A percentile compares a stretch with the other conserved stretches of the same genome.
Evolutionary conservation across 2,888 invertebrate species (phyloP).

Genomic region (Cyaniris semiargus): DNA sequence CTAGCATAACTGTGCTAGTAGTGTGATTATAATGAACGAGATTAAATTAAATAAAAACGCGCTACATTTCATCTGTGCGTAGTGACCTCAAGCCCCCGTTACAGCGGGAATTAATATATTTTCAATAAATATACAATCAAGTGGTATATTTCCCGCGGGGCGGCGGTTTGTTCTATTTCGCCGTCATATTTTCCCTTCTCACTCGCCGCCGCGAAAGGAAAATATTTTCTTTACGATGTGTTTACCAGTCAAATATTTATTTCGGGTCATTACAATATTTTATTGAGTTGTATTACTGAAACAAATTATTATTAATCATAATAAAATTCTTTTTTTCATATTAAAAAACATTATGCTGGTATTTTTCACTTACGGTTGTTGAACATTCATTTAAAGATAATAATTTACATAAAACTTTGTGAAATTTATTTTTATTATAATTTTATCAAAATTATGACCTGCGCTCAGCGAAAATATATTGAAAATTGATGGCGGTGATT

Average conservation of each 20-base stretch:
- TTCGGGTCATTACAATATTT: neutral
- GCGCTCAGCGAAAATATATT: neutral
- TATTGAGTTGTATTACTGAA: no score
- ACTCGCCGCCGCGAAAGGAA: neutral
- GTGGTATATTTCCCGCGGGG: conserved; percentile 27
- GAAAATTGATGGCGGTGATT: neutral
- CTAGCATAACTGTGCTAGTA: no score
- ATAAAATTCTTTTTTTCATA: neutral
- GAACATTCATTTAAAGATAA: neutral
- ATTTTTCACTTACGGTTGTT: neutral
- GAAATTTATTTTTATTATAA: neutral
- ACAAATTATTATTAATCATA: neutral
- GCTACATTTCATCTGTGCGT: neutral
- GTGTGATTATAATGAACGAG: neutral
- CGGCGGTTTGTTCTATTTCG: neutral
- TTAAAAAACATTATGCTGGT: neutral
- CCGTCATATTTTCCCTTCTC: neutral
- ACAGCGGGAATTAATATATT: conserved; percentile 15
- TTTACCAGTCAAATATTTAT: neutral
- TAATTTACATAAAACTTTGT: neutral
- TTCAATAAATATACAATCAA: conserved; percentile 28
- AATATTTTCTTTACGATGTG: neutral
- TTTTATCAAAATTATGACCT: neutral
- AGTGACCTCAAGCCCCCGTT: neutral
- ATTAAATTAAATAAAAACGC: neutral